Evolutionary conservation across 2,797 vertebrate genomes (phyloP), one percentile per base, ranked within the genome.

Genomic region (Etheostoma perlongum): DNA sequence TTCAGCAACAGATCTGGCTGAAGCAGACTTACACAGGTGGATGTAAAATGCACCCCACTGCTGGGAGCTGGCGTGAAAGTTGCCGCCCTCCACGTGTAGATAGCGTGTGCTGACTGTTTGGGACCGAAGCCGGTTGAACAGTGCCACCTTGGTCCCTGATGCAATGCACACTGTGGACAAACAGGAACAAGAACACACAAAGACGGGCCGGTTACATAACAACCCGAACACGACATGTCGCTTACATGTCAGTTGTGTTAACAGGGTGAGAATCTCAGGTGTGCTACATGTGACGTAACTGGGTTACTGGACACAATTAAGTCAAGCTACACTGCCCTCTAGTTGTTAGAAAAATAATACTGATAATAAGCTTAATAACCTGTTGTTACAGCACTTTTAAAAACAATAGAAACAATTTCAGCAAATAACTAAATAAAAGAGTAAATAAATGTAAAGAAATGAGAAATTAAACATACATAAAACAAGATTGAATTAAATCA

Each of bases 41-140:
- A 99, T 99, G 93, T 95, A 99, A 93, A 99, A 99, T 9, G 98
- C 98, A 90, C 98, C 98, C 98, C 98, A 99, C 87, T 99, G 98
- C 67, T 99, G 98, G 81, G 98, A 99, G 92, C 98, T 99, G 94
- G 98, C 98, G 77, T 99, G 98, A 76, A 99, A 99, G 91, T 99
- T 99, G 49, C 98, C 98, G 30, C 98, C 98, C 95, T 99, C 98
- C 86, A 99, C 98, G 47, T 99, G 98, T 73, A 99, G 96, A 88
- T 99, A 99, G 90, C 98, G 96, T 55, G 98, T 99, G 92, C 98
- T 99, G 93, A 99, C 98, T 13, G 98, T 99, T 93, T 99, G 98
- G 61, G 98, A 99, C 84, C 98, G 96, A 87, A 99, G 96, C 79
- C 98, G 95, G 94, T 99, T 99, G 93, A 99, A 99, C 88, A 99